Conservation (phyloP, 2,113 vertebrate species). For the Calidris pugnax region DNA sequence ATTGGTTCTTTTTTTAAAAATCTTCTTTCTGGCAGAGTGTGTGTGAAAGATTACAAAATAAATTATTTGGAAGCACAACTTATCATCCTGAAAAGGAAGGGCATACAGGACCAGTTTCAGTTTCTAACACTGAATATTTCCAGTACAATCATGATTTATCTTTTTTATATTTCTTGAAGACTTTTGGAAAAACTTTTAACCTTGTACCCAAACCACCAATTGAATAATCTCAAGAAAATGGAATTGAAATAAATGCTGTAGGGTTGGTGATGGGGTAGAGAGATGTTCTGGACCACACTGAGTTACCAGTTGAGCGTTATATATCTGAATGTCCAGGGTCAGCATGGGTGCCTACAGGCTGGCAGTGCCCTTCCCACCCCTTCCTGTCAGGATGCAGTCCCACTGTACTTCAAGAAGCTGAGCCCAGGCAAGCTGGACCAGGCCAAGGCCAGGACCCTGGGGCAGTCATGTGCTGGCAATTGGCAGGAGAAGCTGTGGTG, state of each 20-base stretch:
- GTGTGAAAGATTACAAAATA: background rate
- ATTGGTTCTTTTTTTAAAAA: background rate
- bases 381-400: background rate
- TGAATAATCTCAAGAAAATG: background rate
- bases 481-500: background rate
- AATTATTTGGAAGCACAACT: background rate
- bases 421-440: background rate
- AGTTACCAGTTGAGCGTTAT: background rate
- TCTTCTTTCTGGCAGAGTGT: background rate
- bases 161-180: background rate
- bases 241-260: background rate
- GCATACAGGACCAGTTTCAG: background rate
- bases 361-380: background rate
- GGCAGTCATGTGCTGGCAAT: rapidly evolving
- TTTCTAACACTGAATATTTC: background rate
- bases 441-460: too few species aligned
- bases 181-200: background rate
- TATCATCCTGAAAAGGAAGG: background rate
- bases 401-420: background rate
- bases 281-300: background rate
- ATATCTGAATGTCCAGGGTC: background rate
- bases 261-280: background rate
- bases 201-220: background rate
- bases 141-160: background rate
- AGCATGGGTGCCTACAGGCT: background rate